phyloP scores from a whole-genome alignment of 2,113 vertebrate genomes.

The Caranx ignobilis region DNA sequence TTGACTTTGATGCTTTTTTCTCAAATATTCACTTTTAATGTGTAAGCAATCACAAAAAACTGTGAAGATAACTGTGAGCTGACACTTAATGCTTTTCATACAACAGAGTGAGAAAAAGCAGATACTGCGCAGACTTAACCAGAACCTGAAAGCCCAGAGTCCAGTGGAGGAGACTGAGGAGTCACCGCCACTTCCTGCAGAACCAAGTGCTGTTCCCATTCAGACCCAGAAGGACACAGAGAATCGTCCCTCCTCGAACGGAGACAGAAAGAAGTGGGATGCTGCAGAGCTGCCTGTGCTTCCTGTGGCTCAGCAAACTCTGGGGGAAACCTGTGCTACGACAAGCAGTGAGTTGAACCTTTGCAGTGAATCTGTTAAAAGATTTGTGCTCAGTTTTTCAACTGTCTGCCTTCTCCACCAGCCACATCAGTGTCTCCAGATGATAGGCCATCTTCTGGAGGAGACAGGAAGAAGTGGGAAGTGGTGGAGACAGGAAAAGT shows the following conservation, averaged over 20 bases:
- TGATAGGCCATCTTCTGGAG: conserved; percentile 63
- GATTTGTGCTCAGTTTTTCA: neutral
- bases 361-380: neutral
- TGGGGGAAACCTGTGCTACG: conserved; percentile 83
- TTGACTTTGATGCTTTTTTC: too few species aligned
- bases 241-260: conserved; percentile 60
- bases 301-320: conserved; percentile 83
- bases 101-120: conserved; percentile 91
- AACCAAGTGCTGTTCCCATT: conserved; percentile 47
- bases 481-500: conserved; percentile 85
- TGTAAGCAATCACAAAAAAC: too few species aligned
- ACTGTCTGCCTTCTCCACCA: conserved; percentile 20
- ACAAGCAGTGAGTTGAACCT: conserved; percentile 51
- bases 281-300: conserved; percentile 86
- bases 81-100: neutral
- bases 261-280: conserved; percentile 91
- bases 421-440: conserved; percentile 56
- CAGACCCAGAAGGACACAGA: conserved; percentile 51
- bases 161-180: conserved; percentile 71
- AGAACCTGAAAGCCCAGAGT: conserved; percentile 90
- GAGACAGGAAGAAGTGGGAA: conserved; percentile 94
- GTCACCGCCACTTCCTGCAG: conserved; percentile 22
- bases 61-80: neutral
- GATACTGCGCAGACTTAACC: conserved; percentile 93
- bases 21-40: too few species aligned